Conservation (phyloP, 2,888 invertebrate species). For the Lepidonotus clava region DNA sequence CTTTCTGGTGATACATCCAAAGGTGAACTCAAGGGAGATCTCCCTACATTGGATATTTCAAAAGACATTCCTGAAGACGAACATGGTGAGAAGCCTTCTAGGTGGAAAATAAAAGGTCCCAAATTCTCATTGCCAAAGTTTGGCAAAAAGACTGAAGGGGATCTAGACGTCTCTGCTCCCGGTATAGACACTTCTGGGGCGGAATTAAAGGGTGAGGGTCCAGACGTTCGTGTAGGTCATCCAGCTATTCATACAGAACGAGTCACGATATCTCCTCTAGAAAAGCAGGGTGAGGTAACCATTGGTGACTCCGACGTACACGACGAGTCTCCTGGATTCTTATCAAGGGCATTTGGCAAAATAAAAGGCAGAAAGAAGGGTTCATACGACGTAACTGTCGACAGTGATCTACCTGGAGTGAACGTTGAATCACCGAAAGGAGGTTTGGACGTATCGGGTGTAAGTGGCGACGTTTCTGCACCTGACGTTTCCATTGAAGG, state of each 20-base stretch:
- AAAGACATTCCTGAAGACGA: slow-evolving; percentile 32
- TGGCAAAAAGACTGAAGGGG: background rate
- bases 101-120: slow-evolving; percentile 43
- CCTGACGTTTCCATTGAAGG: background rate
- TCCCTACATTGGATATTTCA: slow-evolving; percentile 14
- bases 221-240: background rate
- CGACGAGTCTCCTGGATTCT: background rate
- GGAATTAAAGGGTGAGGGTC: background rate
- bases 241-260: background rate
- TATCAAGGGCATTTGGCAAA: background rate
- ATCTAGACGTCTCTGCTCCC: background rate
- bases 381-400: slow-evolving; percentile 24
- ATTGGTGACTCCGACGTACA: background rate
- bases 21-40: background rate
- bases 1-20: background rate
- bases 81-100: slow-evolving; percentile 20
- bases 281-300: background rate
- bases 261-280: background rate
- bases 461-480: no score
- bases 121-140: slow-evolving; percentile 13
- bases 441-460: background rate
- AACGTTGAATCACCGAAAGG: background rate
- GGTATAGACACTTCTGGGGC: background rate
- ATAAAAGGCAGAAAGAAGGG: slow-evolving; percentile 15
- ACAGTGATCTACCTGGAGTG: background rate